Conservation (phyloP, 2,113 vertebrate species). For the Pterocles orientalis region DNA sequence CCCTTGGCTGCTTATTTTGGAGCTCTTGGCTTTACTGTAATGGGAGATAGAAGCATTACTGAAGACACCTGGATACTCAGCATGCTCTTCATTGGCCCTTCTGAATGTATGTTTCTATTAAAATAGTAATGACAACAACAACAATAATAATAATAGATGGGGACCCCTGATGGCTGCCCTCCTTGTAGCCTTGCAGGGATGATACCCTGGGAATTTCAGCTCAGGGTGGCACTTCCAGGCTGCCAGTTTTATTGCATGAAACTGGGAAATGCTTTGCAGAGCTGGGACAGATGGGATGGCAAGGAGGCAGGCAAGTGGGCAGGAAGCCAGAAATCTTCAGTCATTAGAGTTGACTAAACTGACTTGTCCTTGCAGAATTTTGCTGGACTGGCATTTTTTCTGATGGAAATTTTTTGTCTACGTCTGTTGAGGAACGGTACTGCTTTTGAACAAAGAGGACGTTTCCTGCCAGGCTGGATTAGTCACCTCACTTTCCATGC, state of each 20-base stretch:
- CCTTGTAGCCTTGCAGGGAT: not conserved
- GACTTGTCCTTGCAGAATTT: not conserved
- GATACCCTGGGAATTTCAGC: not conserved
- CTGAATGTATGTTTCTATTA: not conserved
- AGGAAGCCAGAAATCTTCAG: not conserved
- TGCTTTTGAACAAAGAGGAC: not conserved
- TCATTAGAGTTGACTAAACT: not conserved
- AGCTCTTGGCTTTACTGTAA: not conserved
- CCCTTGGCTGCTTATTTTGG: not conserved
- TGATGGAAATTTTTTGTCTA: not conserved
- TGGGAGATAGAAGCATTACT: not conserved
- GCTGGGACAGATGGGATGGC: slow-evolving; percentile 10
- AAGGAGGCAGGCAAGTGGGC: not conserved
- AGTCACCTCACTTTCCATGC: not conserved
- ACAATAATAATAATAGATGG: not conserved
- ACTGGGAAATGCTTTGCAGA: not conserved
- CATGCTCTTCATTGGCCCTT: not conserved
- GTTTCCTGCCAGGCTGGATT: not conserved
- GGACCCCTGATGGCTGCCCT: not conserved
- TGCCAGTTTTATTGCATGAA: not conserved
- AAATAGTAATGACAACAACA: not conserved
- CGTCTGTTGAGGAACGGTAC: not conserved
- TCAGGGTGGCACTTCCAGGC: not conserved
- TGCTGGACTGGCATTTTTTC: not conserved
- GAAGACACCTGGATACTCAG: not conserved